phyloP scores from a whole-genome alignment of 35 echinoderm and acorn worm species.

The Anneissia japonica region DNA sequence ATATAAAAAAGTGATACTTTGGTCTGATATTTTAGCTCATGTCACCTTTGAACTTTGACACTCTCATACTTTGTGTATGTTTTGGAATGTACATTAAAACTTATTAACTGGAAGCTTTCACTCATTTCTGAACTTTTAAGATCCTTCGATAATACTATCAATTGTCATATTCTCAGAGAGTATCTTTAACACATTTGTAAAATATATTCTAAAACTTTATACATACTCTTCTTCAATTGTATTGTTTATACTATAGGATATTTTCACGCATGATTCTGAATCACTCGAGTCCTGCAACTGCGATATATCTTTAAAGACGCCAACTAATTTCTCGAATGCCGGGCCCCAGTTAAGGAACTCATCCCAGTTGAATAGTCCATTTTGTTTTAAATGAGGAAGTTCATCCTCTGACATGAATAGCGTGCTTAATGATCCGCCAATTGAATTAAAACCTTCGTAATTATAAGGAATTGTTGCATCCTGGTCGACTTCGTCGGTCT shows the following conservation, averaged over 20 bases:
- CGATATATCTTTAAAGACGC: slow-evolving; percentile 87
- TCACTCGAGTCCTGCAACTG: slow-evolving; percentile 60
- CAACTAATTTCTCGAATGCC: slow-evolving; percentile 63
- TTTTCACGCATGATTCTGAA: slow-evolving; percentile 20
- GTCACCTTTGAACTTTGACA: neutral
- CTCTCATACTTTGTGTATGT: neutral
- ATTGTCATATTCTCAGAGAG: neutral
- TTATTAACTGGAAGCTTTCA: neutral
- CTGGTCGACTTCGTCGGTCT: slow-evolving; percentile 29
- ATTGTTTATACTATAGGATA: slow-evolving; percentile 22
- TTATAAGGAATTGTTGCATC: slow-evolving; percentile 34
- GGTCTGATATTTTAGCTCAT: neutral
- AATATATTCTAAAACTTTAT: neutral
- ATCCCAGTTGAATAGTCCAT: slow-evolving; percentile 67
- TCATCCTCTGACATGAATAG: slow-evolving; percentile 88
- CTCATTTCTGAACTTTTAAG: too few species aligned
- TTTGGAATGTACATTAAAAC: neutral
- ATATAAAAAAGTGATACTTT: neutral
- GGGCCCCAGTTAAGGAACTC: slow-evolving; percentile 92
- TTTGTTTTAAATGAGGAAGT: slow-evolving; percentile 29
- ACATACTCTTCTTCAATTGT: slow-evolving; percentile 64
- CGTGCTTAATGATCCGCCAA: slow-evolving; percentile 76
- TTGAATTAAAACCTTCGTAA: slow-evolving; percentile 60
- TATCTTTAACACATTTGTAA: neutral
- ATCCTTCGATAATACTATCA: too few species aligned